Evolutionary conservation across 92 coral and sea anemone genomes (phyloP).

Genomic region (Hydrozoanthus gracilis): DNA sequence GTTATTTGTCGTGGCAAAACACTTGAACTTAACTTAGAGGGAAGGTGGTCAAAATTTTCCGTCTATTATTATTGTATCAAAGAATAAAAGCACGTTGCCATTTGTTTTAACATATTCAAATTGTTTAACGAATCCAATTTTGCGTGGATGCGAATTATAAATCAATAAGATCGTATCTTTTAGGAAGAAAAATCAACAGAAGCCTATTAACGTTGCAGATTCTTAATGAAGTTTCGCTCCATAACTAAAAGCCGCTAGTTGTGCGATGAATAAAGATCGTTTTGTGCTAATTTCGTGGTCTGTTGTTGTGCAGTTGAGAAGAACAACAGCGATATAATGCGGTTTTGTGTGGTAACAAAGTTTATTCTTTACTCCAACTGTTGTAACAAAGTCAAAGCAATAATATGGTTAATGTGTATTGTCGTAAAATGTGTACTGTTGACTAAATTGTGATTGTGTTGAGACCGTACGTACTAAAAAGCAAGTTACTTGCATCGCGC

Average conservation of each 20-base stretch:
- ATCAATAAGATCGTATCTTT: conserved; percentile 44
- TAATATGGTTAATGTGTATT: conserved; percentile 1
- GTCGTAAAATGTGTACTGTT: background rate
- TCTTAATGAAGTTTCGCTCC: conserved; percentile 39
- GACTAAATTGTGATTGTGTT: background rate
- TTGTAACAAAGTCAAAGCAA: conserved; percentile 30
- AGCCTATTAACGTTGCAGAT: conserved; percentile 29
- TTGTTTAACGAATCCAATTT: conserved; percentile 44
- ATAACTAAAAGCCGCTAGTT: conserved; percentile 33
- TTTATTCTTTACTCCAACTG: conserved; percentile 15
- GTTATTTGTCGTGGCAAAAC: too few relatives aligned
- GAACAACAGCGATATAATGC: conserved; percentile 15
- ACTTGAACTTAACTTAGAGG: background rate
- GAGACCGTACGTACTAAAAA: background rate
- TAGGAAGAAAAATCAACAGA: conserved; percentile 39
- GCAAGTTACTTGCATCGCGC: background rate
- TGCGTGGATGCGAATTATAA: conserved; percentile 34
- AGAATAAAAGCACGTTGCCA: conserved; percentile 35
- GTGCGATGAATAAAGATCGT: conserved; percentile 15
- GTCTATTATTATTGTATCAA: conserved; percentile 16
- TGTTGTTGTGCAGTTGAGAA: background rate
- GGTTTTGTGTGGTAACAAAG: conserved; percentile 3
- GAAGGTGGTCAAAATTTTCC: conserved; percentile 13
- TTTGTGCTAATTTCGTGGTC: background rate
- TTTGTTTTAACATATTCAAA: conserved; percentile 35